These are phyloP conservation scores for Drosophila kanapiae DNA, from an alignment of 1,140 invertebrate species.

Conservation along the genomic window DNA sequence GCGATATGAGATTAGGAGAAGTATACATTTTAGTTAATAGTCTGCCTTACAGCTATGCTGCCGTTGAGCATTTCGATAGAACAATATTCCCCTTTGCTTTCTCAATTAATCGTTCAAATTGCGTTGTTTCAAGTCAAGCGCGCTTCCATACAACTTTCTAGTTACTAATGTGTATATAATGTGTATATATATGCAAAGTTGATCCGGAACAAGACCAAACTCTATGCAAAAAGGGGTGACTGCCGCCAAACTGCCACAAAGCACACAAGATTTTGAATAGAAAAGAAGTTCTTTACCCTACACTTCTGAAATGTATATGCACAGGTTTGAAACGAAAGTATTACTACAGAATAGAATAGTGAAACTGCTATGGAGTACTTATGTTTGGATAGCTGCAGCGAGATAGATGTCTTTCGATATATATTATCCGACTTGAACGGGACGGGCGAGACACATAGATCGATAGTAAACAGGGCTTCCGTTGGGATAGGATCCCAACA, in stretches of 20 bases:
- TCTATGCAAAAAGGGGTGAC: slow-evolving; percentile 12
- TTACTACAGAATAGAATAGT: slow-evolving; percentile 56
- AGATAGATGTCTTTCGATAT: slow-evolving; percentile 4
- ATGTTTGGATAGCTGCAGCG: neutral
- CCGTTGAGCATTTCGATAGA: slow-evolving; percentile 22
- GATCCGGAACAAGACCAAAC: slow-evolving; percentile 1
- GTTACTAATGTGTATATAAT: slow-evolving; percentile 35
- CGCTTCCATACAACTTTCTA: slow-evolving; percentile 15
- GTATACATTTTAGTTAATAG: slow-evolving; percentile 14
- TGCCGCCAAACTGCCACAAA: slow-evolving; percentile 52
- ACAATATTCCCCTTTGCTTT: slow-evolving; percentile 2
- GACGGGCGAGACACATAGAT: slow-evolving; percentile 18
- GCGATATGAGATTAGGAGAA: neutral
- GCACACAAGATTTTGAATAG: slow-evolving; percentile 21
- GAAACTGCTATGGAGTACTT: slow-evolving; percentile 7
- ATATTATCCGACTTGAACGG: slow-evolving; percentile 3
- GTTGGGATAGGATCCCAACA: neutral
- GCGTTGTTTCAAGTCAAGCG: slow-evolving; percentile 6
- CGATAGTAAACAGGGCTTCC: slow-evolving; percentile 23
- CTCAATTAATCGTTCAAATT: slow-evolving; percentile 10
- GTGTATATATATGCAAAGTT: slow-evolving; percentile 21
- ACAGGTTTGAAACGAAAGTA: slow-evolving; percentile 60
- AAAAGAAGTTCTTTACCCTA: slow-evolving; percentile 5
- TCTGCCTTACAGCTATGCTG: slow-evolving; percentile 6
- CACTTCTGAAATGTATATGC: slow-evolving; percentile 12